These are phyloP conservation scores for Steinernema feltiae DNA, from an alignment of 1,140 invertebrate genomes.

Conservation along the genomic window DNA sequence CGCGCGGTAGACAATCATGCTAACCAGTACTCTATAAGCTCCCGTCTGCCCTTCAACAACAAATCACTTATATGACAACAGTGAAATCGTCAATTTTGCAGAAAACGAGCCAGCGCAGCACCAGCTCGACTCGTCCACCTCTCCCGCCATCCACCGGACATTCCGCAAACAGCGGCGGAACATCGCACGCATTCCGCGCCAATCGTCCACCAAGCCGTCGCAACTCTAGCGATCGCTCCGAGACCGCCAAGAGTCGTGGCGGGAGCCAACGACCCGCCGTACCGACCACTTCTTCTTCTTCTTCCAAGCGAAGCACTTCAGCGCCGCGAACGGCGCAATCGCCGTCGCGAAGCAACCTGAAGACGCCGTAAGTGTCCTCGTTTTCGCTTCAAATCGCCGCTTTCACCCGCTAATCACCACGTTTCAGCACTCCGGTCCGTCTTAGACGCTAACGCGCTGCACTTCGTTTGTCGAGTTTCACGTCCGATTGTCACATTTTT, in stretches of 20 bases:
- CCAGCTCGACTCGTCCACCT: background rate
- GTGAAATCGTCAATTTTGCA: too few relatives aligned
- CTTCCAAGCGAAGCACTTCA: conserved; percentile 28
- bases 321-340: conserved; percentile 22
- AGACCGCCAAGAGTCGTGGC: background rate
- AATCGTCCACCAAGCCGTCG: conserved; percentile 23
- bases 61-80: too few relatives aligned
- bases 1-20: too few relatives aligned
- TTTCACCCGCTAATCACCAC: background rate
- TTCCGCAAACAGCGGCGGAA: background rate
- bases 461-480: background rate
- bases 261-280: background rate
- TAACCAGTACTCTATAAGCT: too few relatives aligned
- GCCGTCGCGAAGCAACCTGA: conserved; percentile 17
- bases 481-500: background rate
- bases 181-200: background rate
- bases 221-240: conserved; percentile 20
- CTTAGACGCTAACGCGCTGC: background rate
- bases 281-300: background rate
- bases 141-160: background rate
- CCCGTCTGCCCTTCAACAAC: too few relatives aligned
- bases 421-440: conserved; percentile 10
- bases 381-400: background rate
- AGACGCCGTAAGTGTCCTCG: conserved; percentile 35
- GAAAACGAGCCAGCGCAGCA: conserved; percentile 15